These are phyloP conservation scores for Platypus cylindrus DNA, from an alignment of 2,888 invertebrate species.

Conservation along the genomic window DNA sequence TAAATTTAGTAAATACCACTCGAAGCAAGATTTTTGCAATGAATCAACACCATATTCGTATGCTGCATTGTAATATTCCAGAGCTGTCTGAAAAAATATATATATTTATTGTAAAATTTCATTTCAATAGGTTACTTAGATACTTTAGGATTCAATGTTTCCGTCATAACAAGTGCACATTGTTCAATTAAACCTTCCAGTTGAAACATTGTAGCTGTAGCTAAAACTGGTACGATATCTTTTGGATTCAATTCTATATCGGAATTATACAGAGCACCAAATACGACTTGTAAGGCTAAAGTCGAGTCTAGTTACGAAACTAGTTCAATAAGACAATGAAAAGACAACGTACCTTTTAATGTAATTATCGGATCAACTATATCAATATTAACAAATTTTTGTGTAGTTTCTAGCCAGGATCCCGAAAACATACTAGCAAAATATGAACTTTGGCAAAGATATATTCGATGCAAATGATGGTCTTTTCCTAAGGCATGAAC, in stretches of 20 bases:
- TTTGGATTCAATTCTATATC: conserved; percentile 57
- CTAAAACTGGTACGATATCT: conserved; percentile 52
- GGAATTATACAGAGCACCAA: conserved; percentile 65
- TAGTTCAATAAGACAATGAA: background rate
- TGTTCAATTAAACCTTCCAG: conserved; percentile 58
- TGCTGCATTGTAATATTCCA: conserved; percentile 55
- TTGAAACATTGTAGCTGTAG: conserved; percentile 63
- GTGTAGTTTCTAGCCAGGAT: conserved; percentile 58
- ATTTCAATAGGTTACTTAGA: background rate
- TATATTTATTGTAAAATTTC: background rate
- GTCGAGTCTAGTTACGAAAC: conserved; percentile 14
- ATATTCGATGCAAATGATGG: conserved; percentile 67
- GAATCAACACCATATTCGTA: conserved; percentile 52
- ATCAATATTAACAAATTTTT: conserved; percentile 52
- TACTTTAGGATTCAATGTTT: conserved; percentile 56
- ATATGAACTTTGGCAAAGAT: conserved; percentile 68
- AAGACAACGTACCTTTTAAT: conserved; percentile 42
- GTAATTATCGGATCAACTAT: conserved; percentile 61
- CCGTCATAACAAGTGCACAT: conserved; percentile 60
- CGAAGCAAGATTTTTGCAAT: conserved; percentile 48
- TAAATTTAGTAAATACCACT: conserved; percentile 59
- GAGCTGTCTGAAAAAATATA: conserved; percentile 43
- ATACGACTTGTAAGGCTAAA: conserved; percentile 53
- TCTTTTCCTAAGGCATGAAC: conserved; percentile 56
- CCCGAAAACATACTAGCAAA: conserved; percentile 73